phyloP scores from a whole-genome alignment of 2,113 vertebrate species.

The Struthidea cinerea region DNA sequence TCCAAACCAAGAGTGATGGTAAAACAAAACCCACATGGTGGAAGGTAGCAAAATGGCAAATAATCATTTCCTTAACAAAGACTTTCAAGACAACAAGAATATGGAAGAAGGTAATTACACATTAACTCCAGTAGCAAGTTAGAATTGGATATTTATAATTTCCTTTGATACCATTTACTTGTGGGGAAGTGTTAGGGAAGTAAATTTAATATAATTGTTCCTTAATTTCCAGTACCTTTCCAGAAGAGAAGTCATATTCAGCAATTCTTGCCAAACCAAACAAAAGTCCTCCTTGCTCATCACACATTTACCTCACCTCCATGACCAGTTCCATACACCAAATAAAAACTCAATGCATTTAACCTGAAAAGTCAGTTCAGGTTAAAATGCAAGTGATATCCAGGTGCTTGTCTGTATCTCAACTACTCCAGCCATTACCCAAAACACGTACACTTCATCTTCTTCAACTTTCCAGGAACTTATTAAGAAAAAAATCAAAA shows the following conservation, averaged over 20 bases:
- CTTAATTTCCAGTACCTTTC: not conserved
- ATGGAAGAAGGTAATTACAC: not conserved
- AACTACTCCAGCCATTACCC: not conserved
- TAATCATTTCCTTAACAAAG: constrained; percentile 5
- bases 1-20: not conserved
- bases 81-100: not conserved
- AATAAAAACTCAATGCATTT: not conserved
- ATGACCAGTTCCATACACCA: not conserved
- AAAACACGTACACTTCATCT: not conserved
- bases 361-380: not conserved
- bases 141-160: not conserved
- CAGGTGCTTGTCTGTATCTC: not conserved
- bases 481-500: not conserved
- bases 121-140: not conserved
- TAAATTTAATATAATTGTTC: not conserved
- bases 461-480: not conserved
- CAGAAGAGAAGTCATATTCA: not conserved
- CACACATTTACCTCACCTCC: not conserved
- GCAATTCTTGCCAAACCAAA: not conserved
- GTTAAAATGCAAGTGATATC: not conserved
- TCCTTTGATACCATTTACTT: not conserved
- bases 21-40: not conserved
- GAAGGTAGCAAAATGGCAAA: not conserved
- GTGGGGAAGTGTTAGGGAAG: not conserved
- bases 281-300: not conserved